Conservation (phyloP, 2,797 vertebrate genomes). For the Coranthus polyacanthus region DNA sequence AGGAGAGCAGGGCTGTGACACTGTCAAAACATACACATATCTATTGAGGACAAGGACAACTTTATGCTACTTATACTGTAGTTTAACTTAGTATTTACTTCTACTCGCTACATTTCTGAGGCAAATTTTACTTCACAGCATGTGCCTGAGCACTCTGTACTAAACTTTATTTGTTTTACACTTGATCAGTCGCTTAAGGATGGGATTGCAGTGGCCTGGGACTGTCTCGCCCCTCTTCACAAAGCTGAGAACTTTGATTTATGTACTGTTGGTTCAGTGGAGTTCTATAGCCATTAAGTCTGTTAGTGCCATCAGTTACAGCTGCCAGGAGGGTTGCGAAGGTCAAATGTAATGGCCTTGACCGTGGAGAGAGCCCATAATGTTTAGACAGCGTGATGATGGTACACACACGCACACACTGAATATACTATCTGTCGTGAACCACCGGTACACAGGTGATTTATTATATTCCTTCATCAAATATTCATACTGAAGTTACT, state of each 20-base stretch:
- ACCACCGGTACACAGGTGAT: constrained; percentile 12
- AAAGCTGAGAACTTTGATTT: constrained; percentile 46
- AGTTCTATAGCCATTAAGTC: constrained; percentile 49
- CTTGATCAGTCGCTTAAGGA: neutral
- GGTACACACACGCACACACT: constrained; percentile 7
- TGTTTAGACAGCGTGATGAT: constrained; percentile 39
- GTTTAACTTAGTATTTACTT: too few species aligned
- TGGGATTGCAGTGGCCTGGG: constrained; percentile 6
- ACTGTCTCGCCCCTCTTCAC: constrained; percentile 23
- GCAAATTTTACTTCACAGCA: too few species aligned
- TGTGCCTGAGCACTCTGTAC: neutral
- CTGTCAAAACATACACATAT: too few species aligned
- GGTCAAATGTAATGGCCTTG: constrained; percentile 55
- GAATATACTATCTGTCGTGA: neutral
- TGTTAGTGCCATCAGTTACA: constrained; percentile 58
- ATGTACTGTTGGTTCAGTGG: constrained; percentile 58
- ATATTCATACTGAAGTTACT: constrained; percentile 41
- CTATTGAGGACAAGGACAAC: too few species aligned
- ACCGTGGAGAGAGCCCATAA: constrained; percentile 40
- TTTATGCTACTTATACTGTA: too few species aligned
- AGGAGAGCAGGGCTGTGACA: too few species aligned
- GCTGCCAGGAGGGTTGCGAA: constrained; percentile 45
- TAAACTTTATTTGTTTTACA: neutral
- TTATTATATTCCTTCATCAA: constrained; percentile 26
- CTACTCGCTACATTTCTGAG: too few species aligned